These are phyloP conservation scores for Aporophyla nigra DNA, from an alignment of 2,888 invertebrate genomes.

Conservation along the genomic window DNA sequence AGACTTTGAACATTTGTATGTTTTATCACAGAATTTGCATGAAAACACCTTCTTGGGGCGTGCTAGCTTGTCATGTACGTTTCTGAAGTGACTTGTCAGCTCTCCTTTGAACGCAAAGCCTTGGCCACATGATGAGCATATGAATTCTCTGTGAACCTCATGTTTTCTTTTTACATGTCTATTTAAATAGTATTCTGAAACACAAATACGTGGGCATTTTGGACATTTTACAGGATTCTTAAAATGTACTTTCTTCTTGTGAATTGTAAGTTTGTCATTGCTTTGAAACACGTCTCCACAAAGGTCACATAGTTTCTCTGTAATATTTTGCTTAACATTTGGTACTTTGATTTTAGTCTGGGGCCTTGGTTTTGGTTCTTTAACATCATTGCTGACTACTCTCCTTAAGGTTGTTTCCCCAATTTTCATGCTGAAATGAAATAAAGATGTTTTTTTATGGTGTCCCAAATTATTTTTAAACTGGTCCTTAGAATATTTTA, in stretches of 20 bases:
- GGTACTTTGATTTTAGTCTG: constrained; percentile 66
- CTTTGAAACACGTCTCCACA: constrained; percentile 82
- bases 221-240: constrained; percentile 79
- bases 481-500: neutral
- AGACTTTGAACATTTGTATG: constrained; percentile 83
- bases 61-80: constrained; percentile 80
- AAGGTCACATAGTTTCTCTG: constrained; percentile 81
- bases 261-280: constrained; percentile 76
- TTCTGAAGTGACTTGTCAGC: constrained; percentile 78
- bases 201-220: constrained; percentile 78
- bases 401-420: constrained; percentile 63
- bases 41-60: constrained; percentile 74
- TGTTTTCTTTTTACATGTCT: constrained; percentile 84
- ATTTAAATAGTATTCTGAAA: constrained; percentile 78
- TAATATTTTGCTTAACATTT: constrained; percentile 60
- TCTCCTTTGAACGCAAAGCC: constrained; percentile 82
- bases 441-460: neutral
- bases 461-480: neutral
- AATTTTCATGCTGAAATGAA: constrained; percentile 76
- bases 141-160: constrained; percentile 75
- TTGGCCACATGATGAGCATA: constrained; percentile 82
- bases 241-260: constrained; percentile 78
- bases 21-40: constrained; percentile 85
- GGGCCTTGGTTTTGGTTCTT: constrained; percentile 59
- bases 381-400: constrained; percentile 30